Percentiles rank a stretch among this genome's conserved stretches.
phyloP scores from a whole-genome alignment of 2,888 invertebrate genomes.

The Ditula angustiorana region DNA sequence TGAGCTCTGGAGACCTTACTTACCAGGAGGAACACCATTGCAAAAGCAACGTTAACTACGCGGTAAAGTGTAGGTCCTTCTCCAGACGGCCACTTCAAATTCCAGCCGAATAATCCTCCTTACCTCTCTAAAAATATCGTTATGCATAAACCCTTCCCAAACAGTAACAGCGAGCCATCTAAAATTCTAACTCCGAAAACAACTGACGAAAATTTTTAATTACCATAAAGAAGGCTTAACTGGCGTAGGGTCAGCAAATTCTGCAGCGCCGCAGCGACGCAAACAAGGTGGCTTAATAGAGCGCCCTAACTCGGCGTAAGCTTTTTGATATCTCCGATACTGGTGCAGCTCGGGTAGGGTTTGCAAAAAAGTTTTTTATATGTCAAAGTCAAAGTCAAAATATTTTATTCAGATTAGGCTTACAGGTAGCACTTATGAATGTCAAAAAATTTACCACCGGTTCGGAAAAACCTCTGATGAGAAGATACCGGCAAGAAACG shows the following conservation, averaged over 20 bases:
- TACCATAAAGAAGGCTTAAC: conserved; percentile 67
- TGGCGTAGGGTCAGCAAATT: conserved; percentile 68
- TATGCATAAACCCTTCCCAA: background rate
- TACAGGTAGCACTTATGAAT: too few relatives aligned
- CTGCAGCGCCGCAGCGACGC: conserved; percentile 54
- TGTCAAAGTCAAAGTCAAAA: too few relatives aligned
- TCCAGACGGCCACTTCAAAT: too few relatives aligned
- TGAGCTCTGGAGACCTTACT: too few relatives aligned
- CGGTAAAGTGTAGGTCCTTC: too few relatives aligned
- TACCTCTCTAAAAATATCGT: background rate
- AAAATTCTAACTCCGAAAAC: conserved; percentile 35
- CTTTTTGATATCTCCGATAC: conserved; percentile 74
- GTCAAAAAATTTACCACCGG: too few relatives aligned
- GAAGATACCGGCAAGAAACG: too few relatives aligned
- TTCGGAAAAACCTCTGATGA: too few relatives aligned
- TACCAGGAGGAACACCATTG: too few relatives aligned
- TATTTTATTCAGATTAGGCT: too few relatives aligned
- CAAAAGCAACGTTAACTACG: too few relatives aligned
- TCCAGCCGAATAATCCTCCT: too few relatives aligned
- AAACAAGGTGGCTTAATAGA: conserved; percentile 70
- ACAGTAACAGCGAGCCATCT: conserved; percentile 11
- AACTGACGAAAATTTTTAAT: conserved; percentile 66
- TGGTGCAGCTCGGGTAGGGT: conserved; percentile 52
- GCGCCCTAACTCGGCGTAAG: conserved; percentile 66
- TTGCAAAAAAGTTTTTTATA: conserved; percentile 50